Evolutionary conservation across 2,888 invertebrate species (phyloP).

Genomic region (Aelia acuminata): DNA sequence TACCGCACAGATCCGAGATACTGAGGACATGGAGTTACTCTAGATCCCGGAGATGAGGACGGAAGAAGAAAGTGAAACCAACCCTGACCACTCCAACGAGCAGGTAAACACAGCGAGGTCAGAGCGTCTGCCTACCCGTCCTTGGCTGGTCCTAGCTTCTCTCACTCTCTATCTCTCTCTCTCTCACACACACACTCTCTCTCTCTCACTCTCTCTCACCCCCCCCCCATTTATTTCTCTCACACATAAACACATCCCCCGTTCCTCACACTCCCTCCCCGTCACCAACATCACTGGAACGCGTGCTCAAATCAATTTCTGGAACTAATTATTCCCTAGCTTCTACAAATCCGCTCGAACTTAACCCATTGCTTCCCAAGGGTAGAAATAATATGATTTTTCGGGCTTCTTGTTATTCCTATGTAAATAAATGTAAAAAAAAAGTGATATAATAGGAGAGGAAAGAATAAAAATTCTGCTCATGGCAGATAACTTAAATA

Average conservation of each 20-base stretch:
- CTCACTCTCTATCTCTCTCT: background rate
- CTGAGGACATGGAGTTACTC: background rate
- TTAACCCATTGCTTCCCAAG: too few relatives aligned
- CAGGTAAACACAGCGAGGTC: slow-evolving; percentile 46
- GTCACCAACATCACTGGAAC: too few relatives aligned
- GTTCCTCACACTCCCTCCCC: background rate
- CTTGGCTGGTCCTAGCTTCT: background rate
- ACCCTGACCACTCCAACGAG: slow-evolving; percentile 38
- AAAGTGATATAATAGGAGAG: too few relatives aligned
- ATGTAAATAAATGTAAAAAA: too few relatives aligned
- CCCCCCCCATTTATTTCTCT: background rate
- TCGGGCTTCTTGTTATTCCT: too few relatives aligned
- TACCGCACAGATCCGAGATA: background rate
- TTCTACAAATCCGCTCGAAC: too few relatives aligned
- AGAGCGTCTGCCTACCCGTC: slow-evolving; percentile 33
- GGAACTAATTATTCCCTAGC: too few relatives aligned
- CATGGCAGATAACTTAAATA: too few relatives aligned
- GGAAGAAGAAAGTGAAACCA: slow-evolving; percentile 41
- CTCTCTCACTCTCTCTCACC: background rate
- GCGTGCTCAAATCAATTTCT: too few relatives aligned
- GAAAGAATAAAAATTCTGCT: too few relatives aligned
- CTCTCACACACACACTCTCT: background rate
- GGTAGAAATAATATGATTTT: too few relatives aligned
- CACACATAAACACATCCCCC: background rate
- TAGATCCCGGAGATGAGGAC: slow-evolving; percentile 21